phyloP scores from a whole-genome alignment of 2,888 invertebrate genomes.

The Drosophila meridiana region DNA sequence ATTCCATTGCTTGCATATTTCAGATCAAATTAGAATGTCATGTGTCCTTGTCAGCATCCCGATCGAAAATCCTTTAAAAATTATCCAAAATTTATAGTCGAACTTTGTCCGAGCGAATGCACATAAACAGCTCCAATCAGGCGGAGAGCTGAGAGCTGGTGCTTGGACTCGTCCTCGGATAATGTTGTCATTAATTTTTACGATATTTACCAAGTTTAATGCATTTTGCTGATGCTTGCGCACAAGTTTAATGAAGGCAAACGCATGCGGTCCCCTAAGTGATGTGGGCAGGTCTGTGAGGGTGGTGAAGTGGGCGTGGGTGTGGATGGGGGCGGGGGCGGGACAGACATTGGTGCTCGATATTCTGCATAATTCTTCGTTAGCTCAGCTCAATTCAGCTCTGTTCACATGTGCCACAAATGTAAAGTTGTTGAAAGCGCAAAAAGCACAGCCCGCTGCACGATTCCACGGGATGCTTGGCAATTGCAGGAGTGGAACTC shows the following conservation, averaged over 20 bases:
- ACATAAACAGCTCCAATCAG: constrained; percentile 5
- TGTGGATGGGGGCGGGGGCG: background rate
- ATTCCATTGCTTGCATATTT: background rate
- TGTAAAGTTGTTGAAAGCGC: constrained; percentile 55
- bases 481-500: background rate
- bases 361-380: constrained; percentile 67
- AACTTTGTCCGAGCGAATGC: constrained; percentile 20
- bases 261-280: constrained; percentile 24
- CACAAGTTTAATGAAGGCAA: constrained; percentile 66
- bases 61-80: background rate
- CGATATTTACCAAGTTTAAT: constrained; percentile 73
- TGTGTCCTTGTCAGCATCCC: background rate
- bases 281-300: background rate
- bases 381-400: constrained; percentile 28
- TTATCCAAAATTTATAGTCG: constrained; percentile 45
- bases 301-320: too few relatives aligned
- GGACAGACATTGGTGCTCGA: constrained; percentile 8
- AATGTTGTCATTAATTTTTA: constrained; percentile 74
- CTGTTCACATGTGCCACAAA: constrained; percentile 40
- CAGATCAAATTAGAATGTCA: background rate
- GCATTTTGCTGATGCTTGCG: constrained; percentile 68
- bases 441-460: constrained; percentile 24
- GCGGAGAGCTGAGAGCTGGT: background rate
- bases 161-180: constrained; percentile 34
- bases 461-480: constrained; percentile 2